phyloP scores from a whole-genome alignment of 2,888 invertebrate species.

The Epirrita christyi region DNA sequence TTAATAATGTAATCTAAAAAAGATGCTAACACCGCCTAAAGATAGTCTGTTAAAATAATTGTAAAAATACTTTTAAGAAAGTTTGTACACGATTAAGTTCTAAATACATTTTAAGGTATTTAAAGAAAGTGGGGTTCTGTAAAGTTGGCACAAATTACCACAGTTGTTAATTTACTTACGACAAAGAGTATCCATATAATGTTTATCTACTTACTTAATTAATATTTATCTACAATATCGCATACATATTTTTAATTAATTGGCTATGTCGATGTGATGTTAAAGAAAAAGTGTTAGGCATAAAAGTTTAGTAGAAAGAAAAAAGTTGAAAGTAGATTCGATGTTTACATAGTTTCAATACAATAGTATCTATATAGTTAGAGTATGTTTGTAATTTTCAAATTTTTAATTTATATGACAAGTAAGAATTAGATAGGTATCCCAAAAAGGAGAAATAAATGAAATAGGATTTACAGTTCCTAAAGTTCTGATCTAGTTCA shows the following conservation, averaged over 20 bases:
- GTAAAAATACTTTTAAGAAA: neutral
- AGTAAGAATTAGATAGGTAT: neutral
- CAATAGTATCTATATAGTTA: too few species aligned
- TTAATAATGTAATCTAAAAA: too few species aligned
- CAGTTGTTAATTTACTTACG: neutral
- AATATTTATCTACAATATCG: neutral
- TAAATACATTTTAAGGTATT: slow-evolving; percentile 2
- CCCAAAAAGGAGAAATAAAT: neutral
- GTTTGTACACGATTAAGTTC: slow-evolving; percentile 11
- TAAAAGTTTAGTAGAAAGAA: neutral
- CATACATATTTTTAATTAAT: neutral
- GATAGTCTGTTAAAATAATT: neutral
- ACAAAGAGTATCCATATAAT: neutral
- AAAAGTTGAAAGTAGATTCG: too few species aligned
- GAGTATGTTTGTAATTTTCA: neutral
- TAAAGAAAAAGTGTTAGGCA: neutral
- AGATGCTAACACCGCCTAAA: neutral
- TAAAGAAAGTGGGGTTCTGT: slow-evolving; percentile 12
- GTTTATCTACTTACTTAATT: neutral
- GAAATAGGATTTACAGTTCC: neutral
- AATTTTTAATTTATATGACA: neutral
- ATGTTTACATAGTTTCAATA: neutral
- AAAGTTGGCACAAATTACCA: slow-evolving; percentile 21
- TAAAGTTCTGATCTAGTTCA: neutral
- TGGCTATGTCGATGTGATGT: neutral